Evolutionary conservation across 2,797 vertebrate genomes (phyloP), one percentile per base, ranked within the genome.

Genomic region (Sandelia bainsii): DNA sequence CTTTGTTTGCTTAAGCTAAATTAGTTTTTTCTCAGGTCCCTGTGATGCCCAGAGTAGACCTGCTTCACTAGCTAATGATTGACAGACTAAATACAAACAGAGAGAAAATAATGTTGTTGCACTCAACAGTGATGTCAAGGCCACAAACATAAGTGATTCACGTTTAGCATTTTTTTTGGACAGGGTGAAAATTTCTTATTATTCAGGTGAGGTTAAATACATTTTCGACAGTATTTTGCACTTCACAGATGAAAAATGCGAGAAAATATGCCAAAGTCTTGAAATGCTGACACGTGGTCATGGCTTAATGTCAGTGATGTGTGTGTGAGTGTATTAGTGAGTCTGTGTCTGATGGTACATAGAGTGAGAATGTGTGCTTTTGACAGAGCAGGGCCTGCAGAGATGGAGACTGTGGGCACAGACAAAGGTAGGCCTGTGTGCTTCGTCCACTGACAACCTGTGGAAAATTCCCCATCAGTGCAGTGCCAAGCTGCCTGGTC

Each of bases 401-500:
- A 70, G 79, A 69, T 59, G 82, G 75, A 75, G 87, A 79, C 61
- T 7, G 10, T 3, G 52, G 84, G 70, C 77, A 80, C 77, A 92
- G 80, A 94, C 93, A 94, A 93, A 93, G 92, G 89, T 93, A 83
- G 72, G 82, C 73, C 89, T 94, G 91, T 94, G 76, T 89, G 85
- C 87, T 86, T 83, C 72, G 62, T 83, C 83, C 86, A 71, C 75
- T 69, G 84, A 77, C 76, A 80, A 90, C 90, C 87, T 87, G 91
- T 93, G 93, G 93, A 93, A 94, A 94, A 92, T 91, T 92, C 87
- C 89, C 86, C 61, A 16, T 83, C 83, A 71, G 79, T 39, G 69
- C 76, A 8, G 78, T 87, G 91, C 91, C 89, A 93, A 88, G 83
- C 82, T 44, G 86, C 76, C 82, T 76, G 86, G 82, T 57, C 77